Conservation (phyloP, 2,113 vertebrate species). For the Scalopus aquaticus region DNA sequence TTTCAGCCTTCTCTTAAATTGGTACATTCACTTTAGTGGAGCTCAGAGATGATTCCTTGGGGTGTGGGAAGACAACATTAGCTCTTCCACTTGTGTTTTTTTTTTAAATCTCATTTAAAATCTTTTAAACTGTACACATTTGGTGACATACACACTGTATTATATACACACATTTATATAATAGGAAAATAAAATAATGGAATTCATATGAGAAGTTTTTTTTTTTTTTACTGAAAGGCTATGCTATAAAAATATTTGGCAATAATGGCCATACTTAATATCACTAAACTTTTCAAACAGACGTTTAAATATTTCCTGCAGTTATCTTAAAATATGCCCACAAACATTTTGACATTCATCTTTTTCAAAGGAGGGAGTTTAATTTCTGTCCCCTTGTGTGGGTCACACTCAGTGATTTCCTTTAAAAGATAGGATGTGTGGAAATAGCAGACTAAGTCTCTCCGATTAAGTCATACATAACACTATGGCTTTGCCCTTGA, state of each 20-base stretch:
- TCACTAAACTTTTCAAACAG: background rate
- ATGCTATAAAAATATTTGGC: background rate
- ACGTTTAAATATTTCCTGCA: background rate
- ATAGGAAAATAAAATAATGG: background rate
- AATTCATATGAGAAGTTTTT: background rate
- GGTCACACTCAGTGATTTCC: background rate
- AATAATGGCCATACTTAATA: background rate
- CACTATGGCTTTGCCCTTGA: background rate
- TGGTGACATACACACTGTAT: background rate
- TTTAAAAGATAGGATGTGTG: background rate
- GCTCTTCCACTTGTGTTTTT: background rate
- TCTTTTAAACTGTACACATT: background rate
- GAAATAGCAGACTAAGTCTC: background rate
- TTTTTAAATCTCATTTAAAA: background rate
- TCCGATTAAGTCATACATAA: background rate
- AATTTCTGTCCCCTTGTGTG: background rate
- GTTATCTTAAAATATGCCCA: background rate
- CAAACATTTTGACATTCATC: background rate
- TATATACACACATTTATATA: background rate
- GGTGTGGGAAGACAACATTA: background rate
- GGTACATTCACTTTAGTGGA: background rate
- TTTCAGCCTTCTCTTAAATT: slow-evolving; percentile 3
- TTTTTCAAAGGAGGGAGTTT: background rate
- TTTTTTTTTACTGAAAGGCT: background rate
- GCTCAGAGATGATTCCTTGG: background rate